Conservation (phyloP, 2,113 vertebrate genomes). For the Cyprinodon brontotheroides region DNA sequence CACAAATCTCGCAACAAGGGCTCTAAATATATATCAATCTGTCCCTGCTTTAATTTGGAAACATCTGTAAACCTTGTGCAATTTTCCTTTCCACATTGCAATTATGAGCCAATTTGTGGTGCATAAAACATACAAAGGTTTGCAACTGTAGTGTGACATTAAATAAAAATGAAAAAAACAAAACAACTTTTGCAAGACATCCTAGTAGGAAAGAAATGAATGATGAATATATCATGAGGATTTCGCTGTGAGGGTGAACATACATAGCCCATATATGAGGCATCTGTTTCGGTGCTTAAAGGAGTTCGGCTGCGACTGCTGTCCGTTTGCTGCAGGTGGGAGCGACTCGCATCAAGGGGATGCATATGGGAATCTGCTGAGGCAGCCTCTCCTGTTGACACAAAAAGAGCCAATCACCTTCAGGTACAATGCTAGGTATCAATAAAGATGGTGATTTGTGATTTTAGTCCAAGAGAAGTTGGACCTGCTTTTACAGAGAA, state of each 20-base stretch:
- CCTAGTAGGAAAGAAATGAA: not conserved
- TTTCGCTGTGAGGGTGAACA: conserved; percentile 63
- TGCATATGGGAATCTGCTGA: conserved; percentile 86
- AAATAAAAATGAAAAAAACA: not conserved
- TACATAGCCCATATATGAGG: conserved; percentile 96
- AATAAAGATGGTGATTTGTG: not conserved
- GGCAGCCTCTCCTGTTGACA: conserved; percentile 80
- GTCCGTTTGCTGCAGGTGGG: conserved; percentile 88
- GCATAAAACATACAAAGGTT: not conserved
- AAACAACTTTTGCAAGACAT: not conserved
- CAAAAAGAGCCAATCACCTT: conserved; percentile 20
- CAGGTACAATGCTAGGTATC: not conserved
- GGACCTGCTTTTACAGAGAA: conserved; percentile 42
- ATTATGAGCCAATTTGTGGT: not conserved
- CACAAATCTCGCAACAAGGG: no score
- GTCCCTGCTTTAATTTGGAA: no score
- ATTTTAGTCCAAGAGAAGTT: conserved; percentile 15
- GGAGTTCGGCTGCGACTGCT: conserved; percentile 89
- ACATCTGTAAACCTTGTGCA: no score
- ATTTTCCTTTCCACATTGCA: not conserved
- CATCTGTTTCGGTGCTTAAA: conserved; percentile 87
- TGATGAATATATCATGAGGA: not conserved
- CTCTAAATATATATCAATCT: no score
- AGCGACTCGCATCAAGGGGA: conserved; percentile 85
- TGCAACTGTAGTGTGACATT: not conserved